Percentiles rank a stretch among this genome's conserved stretches.
Conservation (phyloP, 2,113 vertebrate species). For the Trematocara marginatum region DNA sequence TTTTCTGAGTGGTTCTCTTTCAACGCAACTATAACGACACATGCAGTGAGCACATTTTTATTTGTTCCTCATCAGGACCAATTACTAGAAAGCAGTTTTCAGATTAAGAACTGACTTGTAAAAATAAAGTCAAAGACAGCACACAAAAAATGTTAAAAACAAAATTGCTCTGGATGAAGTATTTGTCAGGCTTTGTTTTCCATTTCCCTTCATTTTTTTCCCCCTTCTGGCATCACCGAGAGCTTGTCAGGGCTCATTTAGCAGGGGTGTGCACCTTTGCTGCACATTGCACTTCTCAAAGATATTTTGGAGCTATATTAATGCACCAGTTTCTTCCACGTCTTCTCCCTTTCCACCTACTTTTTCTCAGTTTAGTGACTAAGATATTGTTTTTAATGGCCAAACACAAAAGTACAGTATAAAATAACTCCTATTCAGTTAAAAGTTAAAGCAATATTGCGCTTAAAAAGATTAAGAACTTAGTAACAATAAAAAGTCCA, state of each 20-base stretch:
- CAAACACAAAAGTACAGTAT: not conserved
- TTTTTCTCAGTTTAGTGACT: not conserved
- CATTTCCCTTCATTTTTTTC: not conserved
- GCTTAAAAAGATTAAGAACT: not conserved
- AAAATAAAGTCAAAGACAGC: not conserved
- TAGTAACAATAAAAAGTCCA: not conserved
- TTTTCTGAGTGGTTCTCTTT: not conserved
- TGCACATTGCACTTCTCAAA: conserved; percentile 33
- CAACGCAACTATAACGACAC: not conserved
- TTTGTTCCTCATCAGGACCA: not conserved
- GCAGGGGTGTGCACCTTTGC: conserved; percentile 21
- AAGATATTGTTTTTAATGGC: not conserved
- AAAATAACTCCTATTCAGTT: not conserved
- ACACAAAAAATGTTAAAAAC: not conserved
- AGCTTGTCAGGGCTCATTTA: conserved; percentile 57
- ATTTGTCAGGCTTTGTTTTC: conserved; percentile 8
- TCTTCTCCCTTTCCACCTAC: conserved; percentile 8
- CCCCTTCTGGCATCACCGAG: not conserved
- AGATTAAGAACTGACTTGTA: not conserved
- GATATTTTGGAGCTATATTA: conserved; percentile 24
- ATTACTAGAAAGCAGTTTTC: not conserved
- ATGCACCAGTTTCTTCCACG: conserved; percentile 1
- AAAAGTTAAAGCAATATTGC: not conserved
- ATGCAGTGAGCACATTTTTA: not conserved
- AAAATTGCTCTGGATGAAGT: not conserved